Evolutionary conservation across 2,797 vertebrate species (phyloP).

Genomic region (Labroides dimidiatus): DNA sequence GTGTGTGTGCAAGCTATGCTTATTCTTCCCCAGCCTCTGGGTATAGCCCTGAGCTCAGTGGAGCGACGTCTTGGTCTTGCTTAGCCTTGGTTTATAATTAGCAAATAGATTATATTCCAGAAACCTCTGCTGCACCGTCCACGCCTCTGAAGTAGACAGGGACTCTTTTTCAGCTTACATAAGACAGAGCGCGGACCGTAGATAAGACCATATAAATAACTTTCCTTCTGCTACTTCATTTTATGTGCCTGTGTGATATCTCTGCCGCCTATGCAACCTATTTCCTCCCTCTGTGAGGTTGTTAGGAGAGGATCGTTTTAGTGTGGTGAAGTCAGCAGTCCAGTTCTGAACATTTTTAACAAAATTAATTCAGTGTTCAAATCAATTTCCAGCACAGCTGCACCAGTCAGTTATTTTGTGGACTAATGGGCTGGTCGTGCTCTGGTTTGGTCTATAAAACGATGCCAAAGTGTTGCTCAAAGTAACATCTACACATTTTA

Average conservation of each 20-base stretch:
- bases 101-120: conserved; percentile 65
- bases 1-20: conserved; percentile 38
- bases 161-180: conserved; percentile 41
- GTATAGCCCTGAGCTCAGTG: conserved; percentile 49
- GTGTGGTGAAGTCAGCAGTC: conserved; percentile 6
- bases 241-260: conserved; percentile 31
- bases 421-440: not conserved
- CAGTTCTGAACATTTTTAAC: not conserved
- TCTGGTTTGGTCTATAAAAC: too few relatives aligned
- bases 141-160: conserved; percentile 49
- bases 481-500: too few relatives aligned
- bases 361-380: not conserved
- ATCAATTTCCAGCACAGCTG: too few relatives aligned
- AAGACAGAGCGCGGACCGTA: conserved; percentile 22
- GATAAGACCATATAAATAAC: conserved; percentile 48
- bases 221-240: conserved; percentile 21
- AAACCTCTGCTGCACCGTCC: conserved; percentile 42
- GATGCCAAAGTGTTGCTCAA: too few relatives aligned
- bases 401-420: not conserved
- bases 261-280: conserved; percentile 1
- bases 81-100: conserved; percentile 73
- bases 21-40: conserved; percentile 51
- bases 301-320: conserved; percentile 2
- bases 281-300: not conserved
- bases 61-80: conserved; percentile 39